These are phyloP conservation scores for Lacanobia oleracea DNA, from an alignment of 2,888 invertebrate genomes.

Conservation along the genomic window DNA sequence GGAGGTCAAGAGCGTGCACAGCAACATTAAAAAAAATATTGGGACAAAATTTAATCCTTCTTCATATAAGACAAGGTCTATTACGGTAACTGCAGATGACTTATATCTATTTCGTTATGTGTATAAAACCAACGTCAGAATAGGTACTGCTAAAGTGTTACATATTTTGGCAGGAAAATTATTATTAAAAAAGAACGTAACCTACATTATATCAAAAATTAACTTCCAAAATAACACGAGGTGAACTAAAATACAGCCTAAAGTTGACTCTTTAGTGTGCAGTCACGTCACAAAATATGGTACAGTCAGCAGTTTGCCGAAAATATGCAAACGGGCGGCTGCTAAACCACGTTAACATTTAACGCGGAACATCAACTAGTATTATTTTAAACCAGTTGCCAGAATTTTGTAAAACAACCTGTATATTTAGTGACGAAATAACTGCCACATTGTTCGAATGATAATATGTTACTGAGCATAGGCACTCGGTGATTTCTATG, in stretches of 20 bases:
- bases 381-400: conserved; percentile 23
- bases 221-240: conserved; percentile 6
- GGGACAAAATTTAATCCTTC: background rate
- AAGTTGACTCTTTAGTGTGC: conserved; percentile 38
- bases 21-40: no score
- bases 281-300: conserved; percentile 53
- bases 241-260: conserved; percentile 22
- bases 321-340: conserved; percentile 49
- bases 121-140: background rate
- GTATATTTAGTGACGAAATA: background rate
- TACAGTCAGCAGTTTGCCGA: conserved; percentile 25
- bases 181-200: background rate
- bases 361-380: conserved; percentile 23
- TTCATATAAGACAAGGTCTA: background rate
- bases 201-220: background rate
- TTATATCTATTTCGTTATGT: background rate
- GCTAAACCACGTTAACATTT: conserved; percentile 24
- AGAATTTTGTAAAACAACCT: conserved; percentile 20
- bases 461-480: no score
- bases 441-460: background rate
- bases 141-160: background rate
- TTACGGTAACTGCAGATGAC: no score
- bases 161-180: background rate
- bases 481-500: no score
- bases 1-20: no score